Evolutionary conservation across 2,797 vertebrate species (phyloP).

Genomic region (Ctenopoma kingsleyae): DNA sequence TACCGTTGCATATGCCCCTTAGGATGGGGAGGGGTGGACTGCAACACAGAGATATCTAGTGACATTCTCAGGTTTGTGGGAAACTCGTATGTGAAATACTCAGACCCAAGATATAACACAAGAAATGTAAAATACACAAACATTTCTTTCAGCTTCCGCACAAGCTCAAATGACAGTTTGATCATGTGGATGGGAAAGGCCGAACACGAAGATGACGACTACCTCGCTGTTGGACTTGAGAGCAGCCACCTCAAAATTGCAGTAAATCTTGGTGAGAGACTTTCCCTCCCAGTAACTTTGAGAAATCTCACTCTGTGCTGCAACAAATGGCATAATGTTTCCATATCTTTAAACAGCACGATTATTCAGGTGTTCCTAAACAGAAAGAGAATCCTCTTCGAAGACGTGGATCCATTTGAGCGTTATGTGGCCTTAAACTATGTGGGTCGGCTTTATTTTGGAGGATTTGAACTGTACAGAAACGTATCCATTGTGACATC

Average conservation of each 20-base stretch:
- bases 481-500: slow-evolving; percentile 82
- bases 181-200: slow-evolving; percentile 89
- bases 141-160: slow-evolving; percentile 86
- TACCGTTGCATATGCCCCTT: slow-evolving; percentile 87
- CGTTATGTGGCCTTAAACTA: slow-evolving; percentile 89
- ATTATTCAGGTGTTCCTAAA: slow-evolving; percentile 84
- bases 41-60: slow-evolving; percentile 75
- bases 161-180: slow-evolving; percentile 80
- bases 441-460: slow-evolving; percentile 86
- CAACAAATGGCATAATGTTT: slow-evolving; percentile 83
- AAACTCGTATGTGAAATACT: slow-evolving; percentile 89
- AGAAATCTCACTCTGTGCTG: slow-evolving; percentile 78
- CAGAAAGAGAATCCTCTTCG: slow-evolving; percentile 75
- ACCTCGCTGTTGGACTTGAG: slow-evolving; percentile 88
- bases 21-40: slow-evolving; percentile 86
- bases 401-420: slow-evolving; percentile 88
- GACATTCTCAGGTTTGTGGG: slow-evolving; percentile 82
- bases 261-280: slow-evolving; percentile 89
- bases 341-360: slow-evolving; percentile 85
- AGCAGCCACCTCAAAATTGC: slow-evolving; percentile 84
- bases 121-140: slow-evolving; percentile 84
- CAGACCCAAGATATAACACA: slow-evolving; percentile 79
- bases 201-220: slow-evolving; percentile 88
- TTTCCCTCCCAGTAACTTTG: slow-evolving; percentile 76
- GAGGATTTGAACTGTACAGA: slow-evolving; percentile 88